Percentiles rank a stretch among this genome's conserved stretches.
These are phyloP conservation scores for Chunga burmeisteri DNA, from an alignment of 2,113 vertebrate genomes.

Conservation along the genomic window DNA sequence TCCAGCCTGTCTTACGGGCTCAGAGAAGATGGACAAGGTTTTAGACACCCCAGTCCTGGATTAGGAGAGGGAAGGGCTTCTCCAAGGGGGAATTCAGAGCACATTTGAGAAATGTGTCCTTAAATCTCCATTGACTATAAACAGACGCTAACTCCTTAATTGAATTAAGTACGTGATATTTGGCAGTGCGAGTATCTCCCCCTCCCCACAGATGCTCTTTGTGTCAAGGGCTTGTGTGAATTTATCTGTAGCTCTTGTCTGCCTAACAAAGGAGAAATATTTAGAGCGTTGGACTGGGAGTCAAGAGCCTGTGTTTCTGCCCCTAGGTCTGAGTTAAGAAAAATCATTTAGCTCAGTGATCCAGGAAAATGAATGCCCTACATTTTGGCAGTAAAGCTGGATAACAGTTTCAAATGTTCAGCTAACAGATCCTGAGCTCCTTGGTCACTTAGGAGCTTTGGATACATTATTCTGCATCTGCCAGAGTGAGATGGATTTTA, in stretches of 20 bases:
- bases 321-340: conserved; percentile 32
- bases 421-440: neutral
- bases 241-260: conserved; percentile 12
- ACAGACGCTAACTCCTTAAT: neutral
- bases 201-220: neutral
- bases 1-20: neutral
- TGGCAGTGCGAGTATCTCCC: neutral
- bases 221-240: neutral
- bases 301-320: conserved; percentile 11
- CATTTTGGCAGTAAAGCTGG: conserved; percentile 30
- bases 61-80: neutral
- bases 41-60: neutral
- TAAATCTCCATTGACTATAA: neutral
- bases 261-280: neutral
- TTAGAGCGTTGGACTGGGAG: neutral
- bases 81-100: neutral
- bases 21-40: neutral
- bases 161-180: neutral
- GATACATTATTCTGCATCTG: neutral
- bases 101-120: neutral
- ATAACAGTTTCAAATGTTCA: neutral
- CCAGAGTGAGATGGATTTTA: neutral
- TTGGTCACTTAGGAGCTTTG: neutral
- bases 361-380: conserved; percentile 52
- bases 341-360: conserved; percentile 50